phyloP scores from a whole-genome alignment of 2,113 vertebrate species.

The Lycaon pictus region DNA sequence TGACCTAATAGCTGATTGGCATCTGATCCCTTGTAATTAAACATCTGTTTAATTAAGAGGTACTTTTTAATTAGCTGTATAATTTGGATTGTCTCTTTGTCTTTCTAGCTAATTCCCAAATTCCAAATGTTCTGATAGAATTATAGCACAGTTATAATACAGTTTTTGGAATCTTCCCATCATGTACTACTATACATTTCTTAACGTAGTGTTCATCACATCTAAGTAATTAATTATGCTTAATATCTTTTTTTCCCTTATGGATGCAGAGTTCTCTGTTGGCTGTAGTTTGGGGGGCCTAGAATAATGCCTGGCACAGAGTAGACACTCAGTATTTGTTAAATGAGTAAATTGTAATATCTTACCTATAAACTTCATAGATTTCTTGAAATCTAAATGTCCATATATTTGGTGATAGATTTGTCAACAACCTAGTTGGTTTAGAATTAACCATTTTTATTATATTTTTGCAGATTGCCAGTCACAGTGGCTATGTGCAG shows the following conservation, averaged over 20 bases:
- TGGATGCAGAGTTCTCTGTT: neutral
- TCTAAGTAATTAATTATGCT: conserved; percentile 41
- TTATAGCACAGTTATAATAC: conserved; percentile 35
- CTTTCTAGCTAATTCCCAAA: conserved; percentile 49
- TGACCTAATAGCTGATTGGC: conserved; percentile 50
- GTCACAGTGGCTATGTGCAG: conserved; percentile 97
- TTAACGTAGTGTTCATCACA: conserved; percentile 35
- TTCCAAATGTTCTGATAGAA: conserved; percentile 44
- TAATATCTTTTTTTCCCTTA: neutral
- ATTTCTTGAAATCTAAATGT: conserved; percentile 62
- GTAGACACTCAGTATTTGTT: neutral
- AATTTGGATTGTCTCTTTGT: neutral
- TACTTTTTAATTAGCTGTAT: conserved; percentile 9
- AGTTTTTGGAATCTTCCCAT: neutral
- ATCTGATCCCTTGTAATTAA: conserved; percentile 64
- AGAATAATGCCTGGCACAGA: neutral
- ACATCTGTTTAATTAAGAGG: conserved; percentile 55
- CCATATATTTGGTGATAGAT: conserved; percentile 8
- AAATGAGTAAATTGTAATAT: conserved; percentile 58
- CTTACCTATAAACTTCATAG: conserved; percentile 15
- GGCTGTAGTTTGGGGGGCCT: neutral
- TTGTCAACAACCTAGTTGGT: neutral
- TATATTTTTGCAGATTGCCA: conserved; percentile 92
- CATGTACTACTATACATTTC: neutral
- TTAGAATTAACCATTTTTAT: conserved; percentile 63